A percentile compares a stretch with the other conserved stretches of the same genome.
These are phyloP conservation scores for Castor canadensis DNA, from an alignment of 2,113 vertebrate species.

Conservation along the genomic window DNA sequence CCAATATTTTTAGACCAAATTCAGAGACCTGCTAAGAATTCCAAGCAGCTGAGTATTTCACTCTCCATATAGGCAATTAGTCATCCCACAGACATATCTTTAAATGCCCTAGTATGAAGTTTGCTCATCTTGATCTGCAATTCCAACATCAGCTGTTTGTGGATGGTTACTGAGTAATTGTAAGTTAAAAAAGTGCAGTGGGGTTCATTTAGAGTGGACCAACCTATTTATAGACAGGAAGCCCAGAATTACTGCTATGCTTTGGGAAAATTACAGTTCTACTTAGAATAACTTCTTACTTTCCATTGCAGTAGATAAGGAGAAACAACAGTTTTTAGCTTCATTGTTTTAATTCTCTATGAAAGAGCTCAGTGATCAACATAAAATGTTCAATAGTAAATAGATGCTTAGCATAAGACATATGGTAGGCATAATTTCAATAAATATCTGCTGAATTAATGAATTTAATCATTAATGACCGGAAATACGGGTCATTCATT, in stretches of 20 bases:
- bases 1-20: conserved; percentile 78
- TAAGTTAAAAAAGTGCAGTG: conserved; percentile 63
- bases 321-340: conserved; percentile 44
- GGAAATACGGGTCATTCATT: too few relatives aligned
- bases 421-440: neutral
- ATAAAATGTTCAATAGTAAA: neutral
- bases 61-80: conserved; percentile 58
- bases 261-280: conserved; percentile 72
- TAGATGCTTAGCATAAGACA: neutral
- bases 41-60: conserved; percentile 71
- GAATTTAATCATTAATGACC: too few relatives aligned
- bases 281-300: conserved; percentile 65
- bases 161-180: conserved; percentile 68
- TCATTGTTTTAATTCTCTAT: neutral
- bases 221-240: conserved; percentile 74
- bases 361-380: neutral
- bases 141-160: conserved; percentile 68
- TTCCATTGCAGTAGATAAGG: conserved; percentile 34
- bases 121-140: conserved; percentile 47
- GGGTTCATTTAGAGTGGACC: conserved; percentile 72
- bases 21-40: conserved; percentile 77
- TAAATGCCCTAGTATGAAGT: conserved; percentile 67
- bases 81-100: conserved; percentile 70
- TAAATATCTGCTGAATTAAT: neutral
- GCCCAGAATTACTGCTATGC: conserved; percentile 69